These are phyloP conservation scores for Rissa tridactyla DNA, from an alignment of 2,113 vertebrate genomes.

Conservation along the genomic window DNA sequence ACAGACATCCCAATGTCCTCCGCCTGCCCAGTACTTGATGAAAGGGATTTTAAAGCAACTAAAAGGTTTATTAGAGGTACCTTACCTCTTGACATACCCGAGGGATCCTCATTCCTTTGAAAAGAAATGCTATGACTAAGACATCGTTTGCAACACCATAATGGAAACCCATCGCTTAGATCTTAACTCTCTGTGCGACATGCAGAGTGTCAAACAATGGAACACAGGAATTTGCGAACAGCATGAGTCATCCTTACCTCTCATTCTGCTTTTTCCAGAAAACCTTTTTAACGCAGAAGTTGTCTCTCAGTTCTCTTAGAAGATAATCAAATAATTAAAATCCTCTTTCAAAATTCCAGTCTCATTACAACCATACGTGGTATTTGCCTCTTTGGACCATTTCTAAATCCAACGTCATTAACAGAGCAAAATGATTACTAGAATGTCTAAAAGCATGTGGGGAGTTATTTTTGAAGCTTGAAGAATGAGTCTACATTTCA, in stretches of 20 bases:
- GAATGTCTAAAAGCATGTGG: not conserved
- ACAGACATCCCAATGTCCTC: not conserved
- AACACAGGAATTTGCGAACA: not conserved
- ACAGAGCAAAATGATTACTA: not conserved
- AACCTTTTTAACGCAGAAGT: not conserved
- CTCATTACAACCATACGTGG: not conserved
- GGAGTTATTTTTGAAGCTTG: not conserved
- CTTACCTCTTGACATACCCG: not conserved
- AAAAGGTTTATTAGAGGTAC: not conserved
- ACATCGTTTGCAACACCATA: not conserved
- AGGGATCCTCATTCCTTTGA: not conserved
- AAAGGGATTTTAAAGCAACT: not conserved
- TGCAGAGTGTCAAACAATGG: not conserved
- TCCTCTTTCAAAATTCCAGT: conserved; percentile 17
- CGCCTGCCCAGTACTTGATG: not conserved
- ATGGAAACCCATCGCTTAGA: not conserved
- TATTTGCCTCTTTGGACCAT: not conserved
- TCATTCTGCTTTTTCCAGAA: not conserved
- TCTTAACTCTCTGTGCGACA: not conserved
- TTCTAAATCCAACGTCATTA: conserved; percentile 12
- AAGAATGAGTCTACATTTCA: not conserved
- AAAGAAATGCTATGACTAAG: not conserved
- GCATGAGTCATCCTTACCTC: not conserved
- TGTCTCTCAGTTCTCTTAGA: not conserved
- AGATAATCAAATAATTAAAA: conserved; percentile 8